phyloP scores from a whole-genome alignment of 2,797 vertebrate species.

The Ciconia nigra region DNA sequence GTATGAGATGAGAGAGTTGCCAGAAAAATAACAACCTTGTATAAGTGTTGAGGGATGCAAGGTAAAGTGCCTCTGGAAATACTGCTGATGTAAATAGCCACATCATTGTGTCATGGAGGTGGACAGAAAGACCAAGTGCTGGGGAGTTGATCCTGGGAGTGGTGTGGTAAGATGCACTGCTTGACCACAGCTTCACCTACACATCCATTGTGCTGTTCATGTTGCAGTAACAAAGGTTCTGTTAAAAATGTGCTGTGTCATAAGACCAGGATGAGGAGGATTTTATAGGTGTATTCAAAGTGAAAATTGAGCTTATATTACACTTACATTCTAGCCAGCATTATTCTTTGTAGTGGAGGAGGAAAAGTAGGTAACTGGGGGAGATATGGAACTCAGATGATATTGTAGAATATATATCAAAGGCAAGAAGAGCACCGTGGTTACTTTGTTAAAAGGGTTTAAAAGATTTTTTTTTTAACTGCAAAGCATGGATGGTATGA shows the following conservation, averaged over 20 bases:
- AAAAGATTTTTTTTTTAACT: neutral
- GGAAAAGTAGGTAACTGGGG: neutral
- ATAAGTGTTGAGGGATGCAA: neutral
- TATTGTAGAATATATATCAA: neutral
- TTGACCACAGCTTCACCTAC: neutral
- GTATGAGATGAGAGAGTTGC: neutral
- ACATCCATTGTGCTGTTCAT: neutral
- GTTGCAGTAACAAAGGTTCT: neutral
- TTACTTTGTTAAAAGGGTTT: neutral
- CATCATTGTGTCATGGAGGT: neutral
- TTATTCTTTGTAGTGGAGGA: neutral
- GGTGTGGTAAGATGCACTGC: neutral
- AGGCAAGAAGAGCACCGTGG: neutral
- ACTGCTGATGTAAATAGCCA: neutral
- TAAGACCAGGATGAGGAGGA: neutral
- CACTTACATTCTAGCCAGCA: rapidly evolving
- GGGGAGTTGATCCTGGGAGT: neutral
- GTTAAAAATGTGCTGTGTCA: neutral
- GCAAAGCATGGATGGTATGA: neutral
- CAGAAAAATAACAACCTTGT: neutral
- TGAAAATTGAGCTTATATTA: neutral
- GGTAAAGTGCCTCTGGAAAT: neutral
- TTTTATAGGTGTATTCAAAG: neutral
- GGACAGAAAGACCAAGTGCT: neutral
- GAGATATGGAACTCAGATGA: neutral